Percentiles rank a stretch among this genome's conserved stretches.
Conservation (phyloP, 2,113 vertebrate species). For the Elanoides forficatus region DNA sequence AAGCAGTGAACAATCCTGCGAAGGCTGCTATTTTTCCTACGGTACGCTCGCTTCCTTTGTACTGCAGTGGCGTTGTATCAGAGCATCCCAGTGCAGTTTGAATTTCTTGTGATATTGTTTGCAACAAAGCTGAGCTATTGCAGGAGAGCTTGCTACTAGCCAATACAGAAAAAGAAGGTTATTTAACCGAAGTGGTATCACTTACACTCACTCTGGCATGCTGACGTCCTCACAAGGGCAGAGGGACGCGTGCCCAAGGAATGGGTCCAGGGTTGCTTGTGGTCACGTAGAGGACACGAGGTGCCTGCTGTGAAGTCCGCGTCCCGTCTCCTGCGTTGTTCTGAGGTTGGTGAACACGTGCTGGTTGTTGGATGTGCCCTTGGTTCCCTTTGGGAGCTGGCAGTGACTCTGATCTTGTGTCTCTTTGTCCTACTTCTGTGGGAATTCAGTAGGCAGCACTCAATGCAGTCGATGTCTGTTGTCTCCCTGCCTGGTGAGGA, state of each 20-base stretch:
- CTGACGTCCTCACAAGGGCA: neutral
- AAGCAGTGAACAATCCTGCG: neutral
- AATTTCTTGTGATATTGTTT: neutral
- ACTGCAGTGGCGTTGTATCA: neutral
- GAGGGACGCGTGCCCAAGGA: fast-evolving
- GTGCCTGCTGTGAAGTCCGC: neutral
- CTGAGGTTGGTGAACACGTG: neutral
- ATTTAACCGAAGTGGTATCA: fast-evolving
- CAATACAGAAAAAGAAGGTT: neutral
- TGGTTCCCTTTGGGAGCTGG: neutral
- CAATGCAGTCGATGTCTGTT: fast-evolving
- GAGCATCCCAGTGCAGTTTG: neutral
- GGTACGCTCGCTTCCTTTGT: neutral
- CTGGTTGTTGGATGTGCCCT: neutral
- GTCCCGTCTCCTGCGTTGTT: neutral
- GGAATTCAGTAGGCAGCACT: neutral
- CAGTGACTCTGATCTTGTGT: neutral
- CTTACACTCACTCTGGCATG: neutral
- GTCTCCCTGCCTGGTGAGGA: neutral
- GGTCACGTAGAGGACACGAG: neutral
- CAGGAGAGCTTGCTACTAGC: fast-evolving
- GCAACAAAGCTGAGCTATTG: neutral
- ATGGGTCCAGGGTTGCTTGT: fast-evolving
- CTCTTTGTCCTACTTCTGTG: neutral
- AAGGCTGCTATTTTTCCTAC: neutral